Evolutionary conservation across 1,140 invertebrate genomes (phyloP).

Genomic region (Phortica variegata): DNA sequence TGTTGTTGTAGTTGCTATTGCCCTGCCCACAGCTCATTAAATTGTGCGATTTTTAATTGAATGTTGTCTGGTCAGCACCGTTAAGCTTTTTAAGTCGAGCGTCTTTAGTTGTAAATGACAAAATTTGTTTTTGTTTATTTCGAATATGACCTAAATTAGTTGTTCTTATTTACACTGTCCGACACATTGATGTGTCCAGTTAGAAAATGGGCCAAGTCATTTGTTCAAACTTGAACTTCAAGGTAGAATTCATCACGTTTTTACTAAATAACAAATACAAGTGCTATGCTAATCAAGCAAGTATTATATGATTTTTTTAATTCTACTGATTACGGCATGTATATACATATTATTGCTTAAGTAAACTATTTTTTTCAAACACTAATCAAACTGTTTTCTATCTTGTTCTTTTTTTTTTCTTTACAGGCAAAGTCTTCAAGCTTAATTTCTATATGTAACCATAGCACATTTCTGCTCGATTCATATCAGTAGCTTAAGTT

Average conservation of each 20-base stretch:
- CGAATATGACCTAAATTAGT: no score
- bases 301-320: conserved; percentile 8
- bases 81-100: background rate
- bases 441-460: conserved; percentile 20
- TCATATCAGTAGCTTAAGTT: conserved; percentile 9
- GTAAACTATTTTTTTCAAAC: conserved; percentile 17
- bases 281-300: conserved; percentile 7
- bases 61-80: conserved; percentile 2
- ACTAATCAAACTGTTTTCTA: conserved; percentile 25
- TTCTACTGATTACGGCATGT: conserved; percentile 39
- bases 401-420: conserved; percentile 13
- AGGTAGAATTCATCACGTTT: conserved; percentile 23
- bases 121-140: background rate
- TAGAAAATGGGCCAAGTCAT: no score
- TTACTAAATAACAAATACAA: background rate
- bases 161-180: no score
- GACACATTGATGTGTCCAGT: no score
- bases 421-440: conserved; percentile 36
- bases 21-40: conserved; percentile 19
- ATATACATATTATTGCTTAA: conserved; percentile 33
- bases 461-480: conserved; percentile 27
- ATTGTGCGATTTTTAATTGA: conserved; percentile 19
- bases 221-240: conserved; percentile 39
- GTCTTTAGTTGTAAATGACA: conserved; percentile 3
- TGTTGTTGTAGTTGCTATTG: conserved; percentile 5